Conservation (phyloP, 2,888 invertebrate species). For the Atethmia centrago region DNA sequence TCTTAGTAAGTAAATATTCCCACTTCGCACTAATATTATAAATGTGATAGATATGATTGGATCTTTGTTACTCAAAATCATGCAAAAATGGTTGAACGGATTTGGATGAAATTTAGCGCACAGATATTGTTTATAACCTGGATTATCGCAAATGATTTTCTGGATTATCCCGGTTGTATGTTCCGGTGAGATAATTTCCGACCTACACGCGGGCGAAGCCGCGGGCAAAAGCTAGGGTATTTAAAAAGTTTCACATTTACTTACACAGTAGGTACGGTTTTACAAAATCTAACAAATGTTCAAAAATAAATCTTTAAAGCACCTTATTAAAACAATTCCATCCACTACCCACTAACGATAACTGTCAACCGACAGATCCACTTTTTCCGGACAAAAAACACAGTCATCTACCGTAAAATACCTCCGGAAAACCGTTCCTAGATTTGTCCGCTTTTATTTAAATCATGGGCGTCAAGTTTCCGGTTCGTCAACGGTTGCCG, state of each 20-base stretch:
- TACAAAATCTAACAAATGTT: not conserved
- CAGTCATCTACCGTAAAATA: conserved; percentile 31
- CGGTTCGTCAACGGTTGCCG: conserved; percentile 57
- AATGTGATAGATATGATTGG: not conserved
- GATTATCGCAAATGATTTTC: not conserved
- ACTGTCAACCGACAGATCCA: conserved; percentile 25
- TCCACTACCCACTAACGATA: conserved; percentile 18
- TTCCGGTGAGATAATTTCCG: not conserved
- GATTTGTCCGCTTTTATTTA: conserved; percentile 44
- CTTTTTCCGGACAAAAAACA: conserved; percentile 31
- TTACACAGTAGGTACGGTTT: too few relatives aligned
- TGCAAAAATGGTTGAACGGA: not conserved
- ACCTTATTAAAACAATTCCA: not conserved
- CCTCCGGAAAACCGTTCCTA: conserved; percentile 36
- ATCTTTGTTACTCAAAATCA: not conserved
- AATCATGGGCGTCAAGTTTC: conserved; percentile 52
- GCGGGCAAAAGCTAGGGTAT: too few relatives aligned
- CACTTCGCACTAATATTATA: not conserved
- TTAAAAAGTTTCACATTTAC: not conserved
- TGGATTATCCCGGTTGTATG: not conserved
- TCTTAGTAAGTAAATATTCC: not conserved
- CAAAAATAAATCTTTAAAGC: not conserved
- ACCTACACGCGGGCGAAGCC: not conserved
- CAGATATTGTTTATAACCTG: not conserved
- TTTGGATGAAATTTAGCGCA: not conserved